Evolutionary conservation across 1,140 invertebrate species (phyloP), one percentile per base, ranked within the genome.

Genomic region (Leptinotarsa undecemlineata): DNA sequence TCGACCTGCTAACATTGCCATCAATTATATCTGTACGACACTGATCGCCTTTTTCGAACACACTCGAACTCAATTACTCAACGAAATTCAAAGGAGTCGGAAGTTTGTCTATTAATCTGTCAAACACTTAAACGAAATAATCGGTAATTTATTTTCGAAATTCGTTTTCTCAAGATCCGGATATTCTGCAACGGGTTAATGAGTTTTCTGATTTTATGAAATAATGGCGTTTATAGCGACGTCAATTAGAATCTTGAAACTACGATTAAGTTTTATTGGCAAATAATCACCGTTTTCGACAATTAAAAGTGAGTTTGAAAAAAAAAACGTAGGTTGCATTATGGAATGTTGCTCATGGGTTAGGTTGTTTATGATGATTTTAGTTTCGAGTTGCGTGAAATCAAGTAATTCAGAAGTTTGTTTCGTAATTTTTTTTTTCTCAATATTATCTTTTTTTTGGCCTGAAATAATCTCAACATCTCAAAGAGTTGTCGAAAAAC

Each of bases 171-270:
- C 42, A n/a, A 33, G 42, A 67, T 67, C 17, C 26, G 11, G 17
- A 67, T 23, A 14, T 33, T 33, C 42, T 26, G 20, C 42, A 15
- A 33, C 17, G 17, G 15, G 19, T 17, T 23, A 67, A 67, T 67
- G 64, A 67, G 64, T 67, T 67, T 67, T 67, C 64, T 17, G 64
- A 67, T 67, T 67, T 33, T 17, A 67, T 42, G 64, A 67, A 33
- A 67, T 42, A 64, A 33, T 67, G 26, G 15, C 21, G 5, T 42
- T 67, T 42, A 33, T 67, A 42, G 42, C 23, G 11, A 26, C 21
- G 17, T 67, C 42, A 67, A 67, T 67, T 67, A 23, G 11, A n/a
- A 26, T 67, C 64, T 67, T 67, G 64, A 67, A n/a, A 67, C 26
- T 26, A 21, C 17, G 14, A 5, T 57, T n/a, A 57, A 57, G 51